Evolutionary conservation across 2,113 vertebrate genomes (phyloP).

Genomic region (Neolamprologus modestus): DNA sequence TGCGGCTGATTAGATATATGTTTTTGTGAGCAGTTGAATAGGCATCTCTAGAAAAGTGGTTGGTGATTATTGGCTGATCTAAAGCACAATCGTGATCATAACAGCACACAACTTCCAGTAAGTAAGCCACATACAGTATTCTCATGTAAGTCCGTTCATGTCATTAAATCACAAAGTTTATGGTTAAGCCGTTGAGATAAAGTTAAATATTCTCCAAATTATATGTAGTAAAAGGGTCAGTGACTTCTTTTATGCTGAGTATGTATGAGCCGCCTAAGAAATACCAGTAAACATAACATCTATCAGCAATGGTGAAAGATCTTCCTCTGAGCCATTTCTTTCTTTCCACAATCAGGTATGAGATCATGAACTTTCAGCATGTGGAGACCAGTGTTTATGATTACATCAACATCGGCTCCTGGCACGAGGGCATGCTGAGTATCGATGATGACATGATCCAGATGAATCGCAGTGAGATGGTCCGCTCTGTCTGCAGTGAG

Average conservation of each 20-base stretch:
- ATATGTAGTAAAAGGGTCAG: not conserved
- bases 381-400: constrained; percentile 81
- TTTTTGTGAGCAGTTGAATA: not conserved
- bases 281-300: not conserved
- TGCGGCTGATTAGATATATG: not conserved
- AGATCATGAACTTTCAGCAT: constrained; percentile 95
- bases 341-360: constrained; percentile 74
- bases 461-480: constrained; percentile 90
- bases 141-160: not conserved
- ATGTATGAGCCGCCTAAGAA: accelerated
- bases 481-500: constrained; percentile 93
- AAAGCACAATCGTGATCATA: not conserved
- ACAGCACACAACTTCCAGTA: not conserved
- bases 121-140: not conserved
- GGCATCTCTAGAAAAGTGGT: not conserved
- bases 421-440: constrained; percentile 87
- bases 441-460: constrained; percentile 87
- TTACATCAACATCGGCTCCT: constrained; percentile 92
- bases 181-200: not conserved
- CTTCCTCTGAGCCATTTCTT: not conserved
- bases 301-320: not conserved
- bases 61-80: not conserved
- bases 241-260: not conserved
- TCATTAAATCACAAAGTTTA: not conserved
- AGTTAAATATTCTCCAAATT: not conserved